These are phyloP conservation scores for Ophioninae sp. DNA, from an alignment of 2,888 invertebrate genomes.

Conservation along the genomic window DNA sequence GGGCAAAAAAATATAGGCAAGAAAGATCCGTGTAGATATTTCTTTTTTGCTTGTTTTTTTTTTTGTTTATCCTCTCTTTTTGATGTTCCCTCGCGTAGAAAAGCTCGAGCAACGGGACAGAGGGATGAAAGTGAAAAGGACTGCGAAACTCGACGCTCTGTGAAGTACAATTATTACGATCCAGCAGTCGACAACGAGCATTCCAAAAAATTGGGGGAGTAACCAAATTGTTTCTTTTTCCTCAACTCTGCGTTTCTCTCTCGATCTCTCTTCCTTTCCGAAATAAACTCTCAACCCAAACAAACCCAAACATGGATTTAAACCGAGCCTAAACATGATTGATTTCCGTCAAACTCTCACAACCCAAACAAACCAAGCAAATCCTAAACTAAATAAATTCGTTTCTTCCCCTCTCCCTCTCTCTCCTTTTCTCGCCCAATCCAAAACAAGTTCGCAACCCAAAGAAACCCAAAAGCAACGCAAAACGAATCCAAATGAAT, in stretches of 20 bases:
- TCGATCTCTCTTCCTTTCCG: not conserved
- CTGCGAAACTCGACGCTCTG: slow-evolving; percentile 34
- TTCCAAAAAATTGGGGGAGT: slow-evolving; percentile 34
- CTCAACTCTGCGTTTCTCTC: not conserved
- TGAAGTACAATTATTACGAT: slow-evolving; percentile 55
- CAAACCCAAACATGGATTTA: no score
- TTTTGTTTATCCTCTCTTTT: slow-evolving; percentile 6
- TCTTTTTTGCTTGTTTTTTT: slow-evolving; percentile 21
- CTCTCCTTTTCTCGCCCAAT: not conserved
- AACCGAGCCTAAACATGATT: no score
- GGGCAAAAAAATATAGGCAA: slow-evolving; percentile 19
- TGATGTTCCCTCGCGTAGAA: slow-evolving; percentile 22
- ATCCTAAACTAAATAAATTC: no score
- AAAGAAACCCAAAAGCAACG: no score
- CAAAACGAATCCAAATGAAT: no score
- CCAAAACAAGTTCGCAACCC: no score
- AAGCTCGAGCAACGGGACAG: slow-evolving; percentile 51
- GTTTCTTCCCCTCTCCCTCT: not conserved
- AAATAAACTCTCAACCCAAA: no score
- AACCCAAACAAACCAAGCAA: no score
- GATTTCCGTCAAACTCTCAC: no score
- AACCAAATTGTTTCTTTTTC: slow-evolving; percentile 6
- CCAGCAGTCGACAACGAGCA: slow-evolving; percentile 38
- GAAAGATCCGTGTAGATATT: not conserved
- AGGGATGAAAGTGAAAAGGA: slow-evolving; percentile 58